Evolutionary conservation across 2,888 invertebrate genomes (phyloP).

Genomic region (Bembecia ichneumoniformis): DNA sequence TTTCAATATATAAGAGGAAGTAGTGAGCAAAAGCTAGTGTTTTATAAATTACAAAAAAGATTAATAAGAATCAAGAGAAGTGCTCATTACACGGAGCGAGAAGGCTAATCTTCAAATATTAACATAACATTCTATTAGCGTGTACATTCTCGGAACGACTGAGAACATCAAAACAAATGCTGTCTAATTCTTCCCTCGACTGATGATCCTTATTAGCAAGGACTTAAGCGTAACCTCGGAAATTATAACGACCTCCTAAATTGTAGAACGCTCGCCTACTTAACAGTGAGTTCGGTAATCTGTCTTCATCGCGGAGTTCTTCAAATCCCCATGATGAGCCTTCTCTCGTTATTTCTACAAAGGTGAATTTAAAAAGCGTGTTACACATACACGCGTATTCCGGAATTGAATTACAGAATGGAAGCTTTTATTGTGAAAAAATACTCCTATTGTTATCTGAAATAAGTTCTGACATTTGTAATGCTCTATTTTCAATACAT

Average conservation of each 20-base stretch:
- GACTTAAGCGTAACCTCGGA: conserved; percentile 66
- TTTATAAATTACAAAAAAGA: too few relatives aligned
- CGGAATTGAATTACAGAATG: too few relatives aligned
- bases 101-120: neutral
- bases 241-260: conserved; percentile 60
- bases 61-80: neutral
- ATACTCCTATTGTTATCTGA: too few relatives aligned
- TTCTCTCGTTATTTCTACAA: neutral
- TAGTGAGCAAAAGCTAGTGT: too few relatives aligned
- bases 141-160: conserved; percentile 13
- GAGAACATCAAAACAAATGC: conserved; percentile 66
- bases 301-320: conserved; percentile 32
- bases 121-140: neutral
- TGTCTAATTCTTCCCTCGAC: conserved; percentile 54
- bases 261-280: conserved; percentile 41
- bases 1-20: too few relatives aligned
- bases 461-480: too few relatives aligned
- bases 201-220: conserved; percentile 69
- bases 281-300: conserved; percentile 55
- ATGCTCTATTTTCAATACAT: too few relatives aligned
- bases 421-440: too few relatives aligned
- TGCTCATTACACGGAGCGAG: too few relatives aligned
- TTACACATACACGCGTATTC: too few relatives aligned
- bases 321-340: conserved; percentile 3
- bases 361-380: neutral